These are phyloP conservation scores for Cantharis flavilabris DNA, from an alignment of 2,888 invertebrate genomes.

Conservation along the genomic window DNA sequence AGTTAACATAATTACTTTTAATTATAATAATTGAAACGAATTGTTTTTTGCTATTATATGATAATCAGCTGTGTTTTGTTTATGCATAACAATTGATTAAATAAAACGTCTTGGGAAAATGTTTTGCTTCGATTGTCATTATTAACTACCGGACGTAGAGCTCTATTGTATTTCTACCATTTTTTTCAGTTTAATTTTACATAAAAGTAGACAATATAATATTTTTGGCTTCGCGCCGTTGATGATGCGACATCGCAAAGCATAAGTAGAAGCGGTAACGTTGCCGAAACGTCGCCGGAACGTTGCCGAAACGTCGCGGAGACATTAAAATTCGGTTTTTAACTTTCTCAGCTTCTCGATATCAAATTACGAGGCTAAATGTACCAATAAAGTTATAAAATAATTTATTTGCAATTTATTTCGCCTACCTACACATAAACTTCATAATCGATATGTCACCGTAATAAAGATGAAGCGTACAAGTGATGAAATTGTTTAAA, in stretches of 20 bases:
- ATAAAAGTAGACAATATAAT: not conserved
- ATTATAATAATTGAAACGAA: not conserved
- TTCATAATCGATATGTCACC: not conserved
- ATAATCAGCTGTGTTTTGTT: not conserved
- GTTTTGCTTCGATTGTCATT: slow-evolving; percentile 6
- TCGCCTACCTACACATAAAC: not conserved
- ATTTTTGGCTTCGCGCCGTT: no score
- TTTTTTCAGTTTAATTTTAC: not conserved
- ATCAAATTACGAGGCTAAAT: not conserved
- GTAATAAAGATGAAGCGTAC: not conserved
- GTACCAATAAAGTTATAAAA: not conserved
- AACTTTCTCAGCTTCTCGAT: not conserved
- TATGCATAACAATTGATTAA: not conserved
- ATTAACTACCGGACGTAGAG: not conserved
- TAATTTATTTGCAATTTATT: not conserved
- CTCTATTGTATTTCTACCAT: not conserved
- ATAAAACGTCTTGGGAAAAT: slow-evolving; percentile 8
- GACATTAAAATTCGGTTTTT: not conserved
- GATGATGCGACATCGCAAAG: no score
- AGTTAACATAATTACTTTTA: not conserved
- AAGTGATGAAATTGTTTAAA: not conserved
- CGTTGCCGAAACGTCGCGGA: not conserved
- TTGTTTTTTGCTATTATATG: not conserved
- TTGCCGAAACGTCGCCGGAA: not conserved
- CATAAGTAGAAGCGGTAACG: no score